Evolutionary conservation across 1,140 invertebrate genomes (phyloP).

Genomic region (Trypoxylus dichotomus): DNA sequence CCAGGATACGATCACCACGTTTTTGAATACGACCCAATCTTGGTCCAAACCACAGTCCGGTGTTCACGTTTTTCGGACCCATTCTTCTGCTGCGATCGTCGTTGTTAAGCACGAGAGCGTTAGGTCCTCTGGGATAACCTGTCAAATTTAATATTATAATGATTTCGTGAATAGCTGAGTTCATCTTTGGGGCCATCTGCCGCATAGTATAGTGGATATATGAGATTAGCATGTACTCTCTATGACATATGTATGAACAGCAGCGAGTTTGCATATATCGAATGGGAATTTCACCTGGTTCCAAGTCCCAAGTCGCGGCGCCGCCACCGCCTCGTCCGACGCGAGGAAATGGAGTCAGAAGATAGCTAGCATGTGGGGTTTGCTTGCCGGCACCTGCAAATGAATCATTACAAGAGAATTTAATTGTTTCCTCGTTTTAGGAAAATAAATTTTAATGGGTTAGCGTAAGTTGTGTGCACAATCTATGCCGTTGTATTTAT

Average conservation of each 20-base stretch:
- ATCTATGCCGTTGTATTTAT: neutral
- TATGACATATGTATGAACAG: neutral
- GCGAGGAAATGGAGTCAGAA: slow-evolving; percentile 12
- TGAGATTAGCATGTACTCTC: neutral
- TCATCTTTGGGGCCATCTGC: neutral
- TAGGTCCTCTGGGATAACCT: slow-evolving; percentile 1
- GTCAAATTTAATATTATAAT: slow-evolving; percentile 11
- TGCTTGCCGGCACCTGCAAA: neutral
- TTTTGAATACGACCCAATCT: slow-evolving; percentile 35
- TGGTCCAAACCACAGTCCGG: slow-evolving; percentile 37
- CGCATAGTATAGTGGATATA: neutral
- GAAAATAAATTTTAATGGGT: neutral
- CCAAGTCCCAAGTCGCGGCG: neutral
- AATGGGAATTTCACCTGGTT: slow-evolving; percentile 14
- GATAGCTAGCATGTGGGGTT: neutral
- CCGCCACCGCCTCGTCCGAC: slow-evolving; percentile 9
- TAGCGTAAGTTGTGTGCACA: neutral
- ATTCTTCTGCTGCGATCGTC: neutral
- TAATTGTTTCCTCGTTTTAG: neutral
- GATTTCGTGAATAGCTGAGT: neutral
- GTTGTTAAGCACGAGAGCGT: neutral
- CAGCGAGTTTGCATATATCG: neutral
- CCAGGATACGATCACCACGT: neutral
- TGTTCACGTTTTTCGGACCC: slow-evolving; percentile 33
- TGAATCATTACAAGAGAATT: neutral